These are phyloP conservation scores for Drosophila mulleri DNA, from an alignment of 2,888 invertebrate species.

Conservation along the genomic window DNA sequence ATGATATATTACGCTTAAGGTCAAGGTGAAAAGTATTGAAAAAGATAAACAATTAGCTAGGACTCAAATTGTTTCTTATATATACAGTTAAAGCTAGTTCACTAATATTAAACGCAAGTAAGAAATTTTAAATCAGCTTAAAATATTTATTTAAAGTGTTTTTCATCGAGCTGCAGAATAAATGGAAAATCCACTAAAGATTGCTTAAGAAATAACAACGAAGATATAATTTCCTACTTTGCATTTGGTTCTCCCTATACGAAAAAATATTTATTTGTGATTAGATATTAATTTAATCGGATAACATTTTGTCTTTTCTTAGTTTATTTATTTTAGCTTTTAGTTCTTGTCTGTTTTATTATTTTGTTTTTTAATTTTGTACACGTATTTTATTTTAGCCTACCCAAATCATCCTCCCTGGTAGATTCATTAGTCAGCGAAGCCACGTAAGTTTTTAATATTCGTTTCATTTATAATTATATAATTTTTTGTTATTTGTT, in stretches of 20 bases:
- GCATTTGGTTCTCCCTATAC: background rate
- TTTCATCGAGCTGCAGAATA: background rate
- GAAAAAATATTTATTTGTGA: background rate
- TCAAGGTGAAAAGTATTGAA: conserved; percentile 18
- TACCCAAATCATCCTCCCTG: conserved; percentile 67
- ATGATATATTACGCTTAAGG: conserved; percentile 25
- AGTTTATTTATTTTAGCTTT: conserved; percentile 15
- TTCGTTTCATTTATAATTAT: conserved; percentile 7
- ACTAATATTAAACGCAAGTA: background rate
- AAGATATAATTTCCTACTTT: background rate
- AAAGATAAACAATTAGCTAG: background rate
- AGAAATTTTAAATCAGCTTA: background rate
- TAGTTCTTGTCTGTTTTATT: conserved; percentile 14
- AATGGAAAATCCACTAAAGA: background rate
- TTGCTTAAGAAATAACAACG: background rate
- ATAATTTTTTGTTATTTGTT: background rate
- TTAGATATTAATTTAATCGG: background rate
- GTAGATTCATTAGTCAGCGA: conserved; percentile 80
- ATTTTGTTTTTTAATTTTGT: conserved; percentile 6
- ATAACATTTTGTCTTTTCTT: background rate
- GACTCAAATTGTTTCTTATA: too few species aligned
- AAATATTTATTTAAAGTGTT: background rate
- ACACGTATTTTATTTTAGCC: conserved; percentile 59
- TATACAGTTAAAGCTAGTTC: background rate
- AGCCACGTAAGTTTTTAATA: conserved; percentile 78